A percentile compares a stretch with the other conserved stretches of the same genome.
Evolutionary conservation across 2,888 invertebrate genomes (phyloP).

Genomic region (Tachystola acroxantha): DNA sequence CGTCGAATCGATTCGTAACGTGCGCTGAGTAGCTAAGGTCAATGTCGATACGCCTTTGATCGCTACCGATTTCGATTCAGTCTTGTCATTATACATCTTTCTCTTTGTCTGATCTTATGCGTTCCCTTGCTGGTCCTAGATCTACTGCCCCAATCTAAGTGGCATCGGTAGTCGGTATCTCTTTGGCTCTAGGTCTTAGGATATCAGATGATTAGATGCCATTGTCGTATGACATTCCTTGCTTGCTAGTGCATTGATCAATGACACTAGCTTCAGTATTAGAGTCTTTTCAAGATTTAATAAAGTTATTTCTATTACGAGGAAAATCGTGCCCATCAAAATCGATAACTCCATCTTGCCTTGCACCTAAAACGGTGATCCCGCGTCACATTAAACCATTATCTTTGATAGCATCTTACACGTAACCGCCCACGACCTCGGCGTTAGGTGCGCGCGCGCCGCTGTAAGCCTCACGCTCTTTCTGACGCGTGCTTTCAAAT

Average conservation of each 20-base stretch:
- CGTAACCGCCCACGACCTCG: slow-evolving; percentile 37
- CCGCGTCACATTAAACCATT: slow-evolving; percentile 48
- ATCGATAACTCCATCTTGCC: slow-evolving; percentile 34
- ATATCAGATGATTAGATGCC: no score
- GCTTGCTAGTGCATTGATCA: no score
- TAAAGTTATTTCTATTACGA: slow-evolving; percentile 8
- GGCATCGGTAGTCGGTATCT: no score
- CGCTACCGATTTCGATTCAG: slow-evolving; percentile 52
- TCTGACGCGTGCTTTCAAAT: slow-evolving; percentile 17
- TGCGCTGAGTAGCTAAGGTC: slow-evolving; percentile 58
- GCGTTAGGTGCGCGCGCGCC: slow-evolving; percentile 21
- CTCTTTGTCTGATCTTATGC: no score
- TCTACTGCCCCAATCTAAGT: neutral
- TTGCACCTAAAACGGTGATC: slow-evolving; percentile 29
- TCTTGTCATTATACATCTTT: neutral
- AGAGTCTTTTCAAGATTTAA: slow-evolving; percentile 4
- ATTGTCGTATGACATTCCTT: no score
- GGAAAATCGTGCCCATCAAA: slow-evolving; percentile 22
- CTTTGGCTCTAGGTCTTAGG: neutral
- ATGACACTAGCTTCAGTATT: no score
- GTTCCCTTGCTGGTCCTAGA: neutral
- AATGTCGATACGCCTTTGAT: slow-evolving; percentile 68
- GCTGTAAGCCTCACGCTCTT: slow-evolving; percentile 9
- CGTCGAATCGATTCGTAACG: slow-evolving; percentile 66
- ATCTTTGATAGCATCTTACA: slow-evolving; percentile 45